Percentiles rank a stretch among this genome's conserved stretches.
phyloP scores from a whole-genome alignment of 2,888 invertebrate genomes.

The Dynastes tityus region DNA sequence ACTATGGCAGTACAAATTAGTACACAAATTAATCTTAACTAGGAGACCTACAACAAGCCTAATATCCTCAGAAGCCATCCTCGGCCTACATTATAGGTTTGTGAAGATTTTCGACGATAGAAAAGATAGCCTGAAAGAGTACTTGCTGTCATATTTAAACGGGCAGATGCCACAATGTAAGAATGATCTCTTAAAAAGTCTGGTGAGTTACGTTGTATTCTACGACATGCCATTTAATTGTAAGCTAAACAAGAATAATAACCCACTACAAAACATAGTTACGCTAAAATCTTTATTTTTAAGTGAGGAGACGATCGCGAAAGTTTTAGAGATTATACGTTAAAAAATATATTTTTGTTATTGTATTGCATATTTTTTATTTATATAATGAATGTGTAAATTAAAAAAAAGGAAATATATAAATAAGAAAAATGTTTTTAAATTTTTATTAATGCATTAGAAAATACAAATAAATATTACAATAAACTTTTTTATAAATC shows the following conservation, averaged over 20 bases:
- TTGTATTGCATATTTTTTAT: constrained; percentile 22
- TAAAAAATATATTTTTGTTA: neutral
- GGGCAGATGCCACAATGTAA: constrained; percentile 69
- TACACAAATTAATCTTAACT: constrained; percentile 72
- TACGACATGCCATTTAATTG: constrained; percentile 73
- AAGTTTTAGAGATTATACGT: constrained; percentile 30
- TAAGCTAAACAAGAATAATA: constrained; percentile 4
- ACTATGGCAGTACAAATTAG: constrained; percentile 84
- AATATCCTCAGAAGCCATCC: constrained; percentile 76
- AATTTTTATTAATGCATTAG: constrained; percentile 52
- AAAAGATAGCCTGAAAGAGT: constrained; percentile 71
- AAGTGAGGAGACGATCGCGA: constrained; percentile 34
- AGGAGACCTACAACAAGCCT: constrained; percentile 69
- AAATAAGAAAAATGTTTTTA: constrained; percentile 29
- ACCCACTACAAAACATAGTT: constrained; percentile 36
- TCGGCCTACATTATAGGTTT: constrained; percentile 77
- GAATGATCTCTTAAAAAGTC: constrained; percentile 67
- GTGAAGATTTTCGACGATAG: constrained; percentile 73
- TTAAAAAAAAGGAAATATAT: neutral
- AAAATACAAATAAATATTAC: constrained; percentile 54
- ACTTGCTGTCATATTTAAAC: constrained; percentile 72
- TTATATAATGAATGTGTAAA: neutral
- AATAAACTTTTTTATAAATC: constrained; percentile 46
- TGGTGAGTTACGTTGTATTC: constrained; percentile 75
- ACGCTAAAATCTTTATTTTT: constrained; percentile 33